Percentiles rank a stretch among this genome's conserved stretches.
Evolutionary conservation across 1,140 invertebrate genomes (phyloP).

Genomic region (Diploscapter pachys): DNA sequence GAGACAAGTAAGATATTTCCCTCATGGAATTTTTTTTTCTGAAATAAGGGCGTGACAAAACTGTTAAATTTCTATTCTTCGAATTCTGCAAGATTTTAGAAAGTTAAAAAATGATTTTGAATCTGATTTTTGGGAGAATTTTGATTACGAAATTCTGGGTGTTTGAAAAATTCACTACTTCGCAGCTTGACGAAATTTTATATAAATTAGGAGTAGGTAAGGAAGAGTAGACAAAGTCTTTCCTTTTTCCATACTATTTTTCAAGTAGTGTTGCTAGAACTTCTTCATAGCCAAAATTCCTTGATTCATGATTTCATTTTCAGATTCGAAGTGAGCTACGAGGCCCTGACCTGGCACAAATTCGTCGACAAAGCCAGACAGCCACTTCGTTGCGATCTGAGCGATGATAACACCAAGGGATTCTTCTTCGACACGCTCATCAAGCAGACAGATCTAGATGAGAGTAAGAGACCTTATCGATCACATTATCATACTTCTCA

Average conservation of each 20-base stretch:
- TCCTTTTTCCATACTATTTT: too few species aligned
- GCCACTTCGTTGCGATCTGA: slow-evolving; percentile 51
- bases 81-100: not conserved
- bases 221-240: too few species aligned
- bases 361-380: slow-evolving; percentile 48
- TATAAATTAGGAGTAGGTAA: too few species aligned
- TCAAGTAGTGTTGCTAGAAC: too few species aligned
- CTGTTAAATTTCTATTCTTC: not conserved
- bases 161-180: too few species aligned
- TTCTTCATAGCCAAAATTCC: not conserved
- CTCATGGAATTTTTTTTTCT: too few species aligned
- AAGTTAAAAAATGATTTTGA: not conserved
- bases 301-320: slow-evolving; percentile 8
- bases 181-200: too few species aligned
- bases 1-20: slow-evolving; percentile 46
- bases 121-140: not conserved
- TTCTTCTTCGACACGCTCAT: slow-evolving; percentile 70
- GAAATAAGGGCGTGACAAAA: not conserved
- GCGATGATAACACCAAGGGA: slow-evolving; percentile 59
- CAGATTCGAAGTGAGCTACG: slow-evolving; percentile 55
- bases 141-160: too few species aligned
- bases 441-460: slow-evolving; percentile 76
- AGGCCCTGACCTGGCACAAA: slow-evolving; percentile 58
- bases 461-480: slow-evolving; percentile 71
- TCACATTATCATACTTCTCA: slow-evolving; percentile 66